Evolutionary conservation across 2,888 invertebrate species (phyloP).

Genomic region (Spicauda simplicius): DNA sequence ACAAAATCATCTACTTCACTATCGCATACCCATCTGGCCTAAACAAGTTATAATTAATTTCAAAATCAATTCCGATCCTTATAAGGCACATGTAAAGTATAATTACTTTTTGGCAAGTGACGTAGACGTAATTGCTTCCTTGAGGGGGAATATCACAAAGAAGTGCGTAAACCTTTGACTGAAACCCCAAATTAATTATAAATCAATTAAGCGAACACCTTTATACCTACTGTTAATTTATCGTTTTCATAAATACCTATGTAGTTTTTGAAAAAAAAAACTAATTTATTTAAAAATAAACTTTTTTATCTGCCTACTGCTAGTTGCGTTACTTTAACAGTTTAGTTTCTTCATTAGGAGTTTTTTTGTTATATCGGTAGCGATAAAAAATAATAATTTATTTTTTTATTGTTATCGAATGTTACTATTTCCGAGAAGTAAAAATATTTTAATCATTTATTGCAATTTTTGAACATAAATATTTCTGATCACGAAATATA

Average conservation of each 20-base stretch:
- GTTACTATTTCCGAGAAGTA: too few relatives aligned
- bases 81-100: not conserved
- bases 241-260: not conserved
- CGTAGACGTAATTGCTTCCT: conserved; percentile 6
- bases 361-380: too few relatives aligned
- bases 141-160: not conserved
- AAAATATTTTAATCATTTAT: too few relatives aligned
- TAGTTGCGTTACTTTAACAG: too few relatives aligned
- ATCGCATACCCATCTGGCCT: too few relatives aligned
- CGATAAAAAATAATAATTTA: too few relatives aligned
- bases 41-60: not conserved
- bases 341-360: too few relatives aligned
- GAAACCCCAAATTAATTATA: not conserved
- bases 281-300: not conserved
- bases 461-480: too few relatives aligned
- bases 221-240: not conserved
- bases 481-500: too few relatives aligned
- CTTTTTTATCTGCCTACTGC: too few relatives aligned
- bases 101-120: not conserved
- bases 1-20: not conserved
- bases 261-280: not conserved
- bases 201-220: not conserved
- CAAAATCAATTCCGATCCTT: not conserved
- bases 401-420: too few relatives aligned
- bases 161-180: conserved; percentile 1